phyloP scores from a whole-genome alignment of 2,113 vertebrate genomes.

The Callipepla californica region DNA sequence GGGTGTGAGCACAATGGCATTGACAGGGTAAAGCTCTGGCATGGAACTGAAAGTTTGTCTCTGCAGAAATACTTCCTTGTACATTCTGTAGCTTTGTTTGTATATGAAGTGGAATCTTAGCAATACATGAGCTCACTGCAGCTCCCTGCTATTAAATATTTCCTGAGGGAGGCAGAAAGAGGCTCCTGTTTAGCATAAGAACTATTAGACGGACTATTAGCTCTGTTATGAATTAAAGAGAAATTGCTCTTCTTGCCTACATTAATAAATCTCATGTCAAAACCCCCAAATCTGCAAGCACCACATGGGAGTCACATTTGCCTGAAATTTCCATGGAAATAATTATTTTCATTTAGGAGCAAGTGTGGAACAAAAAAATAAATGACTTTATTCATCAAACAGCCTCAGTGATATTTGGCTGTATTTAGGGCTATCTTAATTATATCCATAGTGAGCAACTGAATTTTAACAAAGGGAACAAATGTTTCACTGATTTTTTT shows the following conservation, averaged over 20 bases:
- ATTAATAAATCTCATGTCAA: slow-evolving; percentile 47
- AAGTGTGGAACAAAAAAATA: slow-evolving; percentile 9
- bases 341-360: slow-evolving; percentile 9
- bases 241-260: slow-evolving; percentile 37
- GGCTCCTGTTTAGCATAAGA: slow-evolving; percentile 52
- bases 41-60: not conserved
- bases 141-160: slow-evolving; percentile 27
- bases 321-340: slow-evolving; percentile 13
- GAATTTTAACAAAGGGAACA: slow-evolving; percentile 41
- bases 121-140: not conserved
- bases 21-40: not conserved
- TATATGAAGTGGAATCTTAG: slow-evolving; percentile 6
- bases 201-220: slow-evolving; percentile 43
- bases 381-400: not conserved
- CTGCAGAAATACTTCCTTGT: not conserved
- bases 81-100: slow-evolving; percentile 32
- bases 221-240: slow-evolving; percentile 44
- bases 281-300: not conserved
- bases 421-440: not conserved
- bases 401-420: not conserved
- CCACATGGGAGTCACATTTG: slow-evolving; percentile 7
- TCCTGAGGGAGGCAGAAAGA: slow-evolving; percentile 11
- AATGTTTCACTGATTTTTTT: slow-evolving; percentile 1
- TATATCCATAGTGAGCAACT: not conserved
- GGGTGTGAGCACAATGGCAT: not conserved